Conservation (phyloP, 1,140 invertebrate genomes). For the Neodiprion virginianus region DNA sequence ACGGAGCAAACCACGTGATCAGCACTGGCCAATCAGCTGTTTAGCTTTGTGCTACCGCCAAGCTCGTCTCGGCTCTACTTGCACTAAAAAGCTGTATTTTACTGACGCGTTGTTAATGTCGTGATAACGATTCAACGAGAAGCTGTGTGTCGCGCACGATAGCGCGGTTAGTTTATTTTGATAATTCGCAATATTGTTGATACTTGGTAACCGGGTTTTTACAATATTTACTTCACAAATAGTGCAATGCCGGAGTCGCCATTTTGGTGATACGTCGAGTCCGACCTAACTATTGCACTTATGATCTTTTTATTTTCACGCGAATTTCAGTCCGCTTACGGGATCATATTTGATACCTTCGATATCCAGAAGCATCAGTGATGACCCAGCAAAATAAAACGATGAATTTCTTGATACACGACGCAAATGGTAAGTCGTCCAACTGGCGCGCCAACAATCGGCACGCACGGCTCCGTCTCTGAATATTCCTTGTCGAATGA, state of each 20-base stretch:
- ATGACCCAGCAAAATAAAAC: constrained; percentile 70
- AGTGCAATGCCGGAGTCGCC: constrained; percentile 63
- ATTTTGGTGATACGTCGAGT: constrained; percentile 62
- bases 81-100: constrained; percentile 62
- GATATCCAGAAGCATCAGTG: constrained; percentile 44
- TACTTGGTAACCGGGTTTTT: neutral
- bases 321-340: constrained; percentile 37
- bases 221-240: constrained; percentile 46
- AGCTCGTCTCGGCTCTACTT: constrained; percentile 62
- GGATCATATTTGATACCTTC: constrained; percentile 35
- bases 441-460: constrained; percentile 54
- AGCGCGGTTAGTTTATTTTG: constrained; percentile 35
- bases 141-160: constrained; percentile 26
- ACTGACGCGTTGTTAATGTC: constrained; percentile 39
- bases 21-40: constrained; percentile 62
- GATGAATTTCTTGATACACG: constrained; percentile 71
- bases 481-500: constrained; percentile 8
- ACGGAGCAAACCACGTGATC: constrained; percentile 57
- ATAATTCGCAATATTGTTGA: constrained; percentile 10
- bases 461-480: constrained; percentile 30
- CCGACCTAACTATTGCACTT: constrained; percentile 49
- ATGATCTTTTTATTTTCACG: constrained; percentile 52
- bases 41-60: constrained; percentile 68
- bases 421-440: constrained; percentile 67
- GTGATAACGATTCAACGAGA: constrained; percentile 20